phyloP scores from a whole-genome alignment of 2,113 vertebrate genomes.

The Bubo bubo region DNA sequence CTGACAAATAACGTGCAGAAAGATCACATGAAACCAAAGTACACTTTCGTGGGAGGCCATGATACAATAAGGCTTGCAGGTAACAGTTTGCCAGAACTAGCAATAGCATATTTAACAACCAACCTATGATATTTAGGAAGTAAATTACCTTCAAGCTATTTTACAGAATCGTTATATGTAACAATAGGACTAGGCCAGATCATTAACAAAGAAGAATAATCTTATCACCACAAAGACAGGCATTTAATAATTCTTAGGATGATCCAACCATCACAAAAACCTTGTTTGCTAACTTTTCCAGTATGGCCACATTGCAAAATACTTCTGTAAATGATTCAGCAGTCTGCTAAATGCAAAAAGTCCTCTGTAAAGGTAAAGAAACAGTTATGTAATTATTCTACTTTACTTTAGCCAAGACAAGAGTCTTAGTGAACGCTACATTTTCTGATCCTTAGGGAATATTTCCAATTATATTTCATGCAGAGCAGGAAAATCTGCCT shows the following conservation, averaged over 20 bases:
- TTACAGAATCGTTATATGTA: neutral
- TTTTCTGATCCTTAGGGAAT: conserved; percentile 44
- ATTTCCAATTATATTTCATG: conserved; percentile 53
- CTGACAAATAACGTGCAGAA: neutral
- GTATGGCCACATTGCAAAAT: neutral
- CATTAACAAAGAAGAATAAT: neutral
- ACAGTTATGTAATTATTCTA: conserved; percentile 6
- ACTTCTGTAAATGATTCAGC: conserved; percentile 3
- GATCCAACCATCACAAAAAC: neutral
- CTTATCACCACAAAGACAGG: neutral
- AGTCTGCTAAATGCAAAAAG: neutral
- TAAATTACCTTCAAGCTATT: neutral
- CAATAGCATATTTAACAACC: neutral
- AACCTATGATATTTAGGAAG: neutral
- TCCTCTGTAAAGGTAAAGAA: neutral
- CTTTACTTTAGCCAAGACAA: conserved; percentile 18
- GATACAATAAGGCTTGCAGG: neutral
- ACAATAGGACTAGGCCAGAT: neutral
- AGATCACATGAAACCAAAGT: neutral
- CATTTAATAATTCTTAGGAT: neutral
- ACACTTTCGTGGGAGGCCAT: neutral
- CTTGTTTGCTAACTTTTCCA: neutral
- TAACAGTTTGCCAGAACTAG: neutral
- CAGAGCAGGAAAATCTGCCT: conserved; percentile 41
- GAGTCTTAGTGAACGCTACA: conserved; percentile 10